These are phyloP conservation scores for Coptodon bakossiorum DNA, from an alignment of 2,113 vertebrate genomes.

Conservation along the genomic window DNA sequence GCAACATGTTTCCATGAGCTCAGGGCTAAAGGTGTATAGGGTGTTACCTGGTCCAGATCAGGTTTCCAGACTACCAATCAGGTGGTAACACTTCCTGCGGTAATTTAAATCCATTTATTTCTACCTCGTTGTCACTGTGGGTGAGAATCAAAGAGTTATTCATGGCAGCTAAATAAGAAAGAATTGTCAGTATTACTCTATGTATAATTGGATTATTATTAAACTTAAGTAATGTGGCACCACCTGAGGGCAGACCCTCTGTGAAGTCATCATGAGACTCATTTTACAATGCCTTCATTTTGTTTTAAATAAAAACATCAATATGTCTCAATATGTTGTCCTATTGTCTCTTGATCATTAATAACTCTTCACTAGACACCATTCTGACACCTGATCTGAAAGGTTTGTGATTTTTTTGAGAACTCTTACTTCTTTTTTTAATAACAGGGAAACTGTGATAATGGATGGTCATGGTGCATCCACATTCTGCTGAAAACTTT, in stretches of 20 bases:
- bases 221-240: background rate
- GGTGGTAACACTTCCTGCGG: background rate
- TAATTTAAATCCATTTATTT: background rate
- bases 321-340: background rate
- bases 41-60: background rate
- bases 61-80: background rate
- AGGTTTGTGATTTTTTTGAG: background rate
- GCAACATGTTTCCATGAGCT: constrained; percentile 33
- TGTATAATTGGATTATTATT: background rate
- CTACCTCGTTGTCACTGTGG: background rate
- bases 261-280: background rate
- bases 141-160: background rate
- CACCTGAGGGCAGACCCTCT: background rate
- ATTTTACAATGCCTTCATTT: background rate
- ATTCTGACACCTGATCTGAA: background rate
- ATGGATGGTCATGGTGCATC: background rate
- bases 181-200: background rate
- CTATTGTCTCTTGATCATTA: background rate
- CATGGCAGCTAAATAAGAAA: background rate
- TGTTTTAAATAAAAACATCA: background rate
- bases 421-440: background rate
- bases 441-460: background rate
- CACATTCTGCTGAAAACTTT: background rate
- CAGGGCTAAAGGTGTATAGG: background rate
- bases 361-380: background rate